Evolutionary conservation across 2,797 vertebrate species (phyloP).

Genomic region (Aplochiton taeniatus): DNA sequence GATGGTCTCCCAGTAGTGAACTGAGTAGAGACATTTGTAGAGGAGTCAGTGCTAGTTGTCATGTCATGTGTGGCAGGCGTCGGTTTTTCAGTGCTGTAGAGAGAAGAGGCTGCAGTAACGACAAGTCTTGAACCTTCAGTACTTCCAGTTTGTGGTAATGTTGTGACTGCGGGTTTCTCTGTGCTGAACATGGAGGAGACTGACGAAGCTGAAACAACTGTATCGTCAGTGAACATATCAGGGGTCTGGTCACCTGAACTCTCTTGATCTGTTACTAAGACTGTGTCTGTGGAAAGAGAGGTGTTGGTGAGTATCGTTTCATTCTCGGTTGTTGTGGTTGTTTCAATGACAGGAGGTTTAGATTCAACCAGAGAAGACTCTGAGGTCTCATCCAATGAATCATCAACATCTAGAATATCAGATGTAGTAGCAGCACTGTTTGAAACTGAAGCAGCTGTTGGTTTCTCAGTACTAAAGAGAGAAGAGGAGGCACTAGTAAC

Average conservation of each 20-base stretch:
- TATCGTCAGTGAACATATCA: neutral
- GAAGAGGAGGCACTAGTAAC: neutral
- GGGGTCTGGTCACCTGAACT: conserved; percentile 9
- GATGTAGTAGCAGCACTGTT: neutral
- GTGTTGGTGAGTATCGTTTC: neutral
- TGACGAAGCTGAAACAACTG: neutral
- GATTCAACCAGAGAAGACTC: neutral
- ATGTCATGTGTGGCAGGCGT: conserved; percentile 2
- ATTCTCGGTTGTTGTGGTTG: conserved; percentile 13
- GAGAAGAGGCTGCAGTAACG: conserved; percentile 3
- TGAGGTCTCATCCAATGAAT: neutral
- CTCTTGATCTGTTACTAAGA: conserved; percentile 14
- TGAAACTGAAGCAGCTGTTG: neutral
- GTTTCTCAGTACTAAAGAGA: neutral
- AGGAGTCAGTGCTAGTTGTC: conserved; percentile 5
- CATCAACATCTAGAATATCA: neutral
- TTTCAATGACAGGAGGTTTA: neutral
- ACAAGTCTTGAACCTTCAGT: neutral
- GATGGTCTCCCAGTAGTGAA: no score
- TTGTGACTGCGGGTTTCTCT: neutral
- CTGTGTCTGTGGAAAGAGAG: conserved; percentile 8
- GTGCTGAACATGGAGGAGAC: conserved; percentile 13
- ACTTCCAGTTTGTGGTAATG: no score
- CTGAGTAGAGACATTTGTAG: no score
- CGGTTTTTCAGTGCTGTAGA: conserved; percentile 1